A percentile compares a stretch with the other conserved stretches of the same genome.
phyloP scores from a whole-genome alignment of 2,888 invertebrate genomes.

The Hyalella azteca region DNA sequence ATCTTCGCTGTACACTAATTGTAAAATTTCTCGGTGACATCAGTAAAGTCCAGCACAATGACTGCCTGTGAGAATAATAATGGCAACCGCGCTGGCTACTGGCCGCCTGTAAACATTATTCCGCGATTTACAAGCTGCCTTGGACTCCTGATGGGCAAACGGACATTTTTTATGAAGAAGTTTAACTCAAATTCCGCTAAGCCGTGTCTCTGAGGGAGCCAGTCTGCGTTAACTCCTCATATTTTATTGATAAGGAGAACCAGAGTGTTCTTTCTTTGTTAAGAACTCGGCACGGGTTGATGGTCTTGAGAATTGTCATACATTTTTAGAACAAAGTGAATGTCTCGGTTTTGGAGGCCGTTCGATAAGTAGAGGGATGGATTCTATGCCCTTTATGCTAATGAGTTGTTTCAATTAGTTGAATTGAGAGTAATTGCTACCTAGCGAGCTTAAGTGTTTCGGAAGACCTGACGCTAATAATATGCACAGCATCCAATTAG shows the following conservation, averaged over 20 bases:
- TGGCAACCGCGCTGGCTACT: too few species aligned
- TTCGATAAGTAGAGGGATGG: background rate
- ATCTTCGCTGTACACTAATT: too few species aligned
- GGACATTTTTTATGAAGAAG: too few species aligned
- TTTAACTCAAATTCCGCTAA: too few species aligned
- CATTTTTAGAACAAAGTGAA: background rate
- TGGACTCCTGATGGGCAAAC: too few species aligned
- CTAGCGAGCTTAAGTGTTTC: conserved; percentile 4
- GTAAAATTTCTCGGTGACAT: too few species aligned
- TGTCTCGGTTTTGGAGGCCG: background rate
- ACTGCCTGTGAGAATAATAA: too few species aligned
- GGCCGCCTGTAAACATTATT: too few species aligned
- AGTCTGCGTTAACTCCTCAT: background rate
- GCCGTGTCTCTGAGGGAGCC: too few species aligned
- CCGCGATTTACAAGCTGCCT: too few species aligned
- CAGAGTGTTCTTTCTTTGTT: background rate
- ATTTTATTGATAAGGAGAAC: background rate
- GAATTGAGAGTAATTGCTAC: conserved; percentile 20
- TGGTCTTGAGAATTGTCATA: background rate
- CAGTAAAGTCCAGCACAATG: too few species aligned
- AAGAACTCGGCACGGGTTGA: background rate
- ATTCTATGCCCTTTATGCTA: background rate
- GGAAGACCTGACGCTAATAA: conserved; percentile 16
- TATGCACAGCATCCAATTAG: conserved; percentile 14
- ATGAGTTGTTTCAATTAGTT: conserved; percentile 33